These are phyloP conservation scores for Atta cephalotes DNA, from an alignment of 1,140 invertebrate species.

Conservation along the genomic window DNA sequence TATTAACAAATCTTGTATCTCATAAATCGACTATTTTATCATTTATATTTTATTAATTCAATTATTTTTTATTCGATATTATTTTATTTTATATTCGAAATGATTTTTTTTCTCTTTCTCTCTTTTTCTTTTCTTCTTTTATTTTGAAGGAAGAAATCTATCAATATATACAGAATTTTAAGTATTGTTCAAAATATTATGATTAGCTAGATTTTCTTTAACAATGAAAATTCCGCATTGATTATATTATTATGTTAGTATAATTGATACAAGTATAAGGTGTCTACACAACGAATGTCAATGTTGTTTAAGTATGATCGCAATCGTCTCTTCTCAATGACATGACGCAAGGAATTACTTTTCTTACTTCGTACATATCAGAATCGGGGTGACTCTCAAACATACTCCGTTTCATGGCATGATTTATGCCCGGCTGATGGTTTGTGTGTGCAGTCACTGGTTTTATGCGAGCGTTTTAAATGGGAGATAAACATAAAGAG, in stretches of 20 bases:
- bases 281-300: neutral
- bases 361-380: conserved; percentile 37
- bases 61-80: neutral
- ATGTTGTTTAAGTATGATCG: conserved; percentile 10
- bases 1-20: neutral
- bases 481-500: conserved; percentile 87
- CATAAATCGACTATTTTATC: neutral
- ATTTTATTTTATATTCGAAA: neutral
- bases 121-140: neutral
- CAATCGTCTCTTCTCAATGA: neutral
- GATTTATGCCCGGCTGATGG: conserved; percentile 85
- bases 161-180: conserved; percentile 18
- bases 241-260: neutral
- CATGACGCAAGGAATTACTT: conserved; percentile 26
- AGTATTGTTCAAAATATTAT: neutral
- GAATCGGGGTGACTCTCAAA: conserved; percentile 72
- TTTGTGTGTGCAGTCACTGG: conserved; percentile 84
- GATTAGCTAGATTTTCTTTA: neutral
- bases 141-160: neutral
- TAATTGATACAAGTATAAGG: neutral
- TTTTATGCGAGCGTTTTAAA: conserved; percentile 86
- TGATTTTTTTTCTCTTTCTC: neutral
- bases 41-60: neutral
- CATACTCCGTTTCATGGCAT: conserved; percentile 80
- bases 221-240: neutral